Conservation (phyloP, 2,888 invertebrate genomes). For the Desoria tigrina region DNA sequence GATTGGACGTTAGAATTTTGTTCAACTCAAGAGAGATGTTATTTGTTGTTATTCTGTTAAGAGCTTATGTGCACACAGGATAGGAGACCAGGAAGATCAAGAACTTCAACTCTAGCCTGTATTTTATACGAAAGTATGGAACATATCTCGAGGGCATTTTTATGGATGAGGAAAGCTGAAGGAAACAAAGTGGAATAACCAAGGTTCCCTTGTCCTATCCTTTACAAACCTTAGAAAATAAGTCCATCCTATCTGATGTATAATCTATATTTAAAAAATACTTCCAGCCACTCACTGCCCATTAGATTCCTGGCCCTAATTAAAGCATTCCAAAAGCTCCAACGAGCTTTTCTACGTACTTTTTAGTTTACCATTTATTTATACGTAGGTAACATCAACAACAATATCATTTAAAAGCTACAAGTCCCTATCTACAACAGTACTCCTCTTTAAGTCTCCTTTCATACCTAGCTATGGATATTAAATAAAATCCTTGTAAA, state of each 20-base stretch:
- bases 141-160: too few relatives aligned
- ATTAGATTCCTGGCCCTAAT: conserved; percentile 9
- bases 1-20: too few relatives aligned
- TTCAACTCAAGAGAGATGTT: too few relatives aligned
- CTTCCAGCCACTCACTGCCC: conserved; percentile 9
- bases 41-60: too few relatives aligned
- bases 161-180: neutral
- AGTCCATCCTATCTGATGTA: neutral
- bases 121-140: too few relatives aligned
- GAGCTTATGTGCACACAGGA: too few relatives aligned
- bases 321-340: conserved; percentile 6
- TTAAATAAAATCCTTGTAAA: neutral
- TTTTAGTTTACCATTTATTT: neutral
- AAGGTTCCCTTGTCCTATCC: conserved; percentile 8
- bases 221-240: neutral
- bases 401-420: too few relatives aligned
- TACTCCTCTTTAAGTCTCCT: neutral
- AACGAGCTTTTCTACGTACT: neutral
- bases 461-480: neutral
- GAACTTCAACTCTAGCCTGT: too few relatives aligned
- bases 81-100: too few relatives aligned
- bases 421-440: too few relatives aligned
- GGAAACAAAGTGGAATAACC: conserved; percentile 10
- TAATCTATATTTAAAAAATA: conserved; percentile 20
- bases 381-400: neutral